A percentile compares a stretch with the other conserved stretches of the same genome.
Evolutionary conservation across 2,113 vertebrate genomes (phyloP).

Genomic region (Gracilinanus agilis): DNA sequence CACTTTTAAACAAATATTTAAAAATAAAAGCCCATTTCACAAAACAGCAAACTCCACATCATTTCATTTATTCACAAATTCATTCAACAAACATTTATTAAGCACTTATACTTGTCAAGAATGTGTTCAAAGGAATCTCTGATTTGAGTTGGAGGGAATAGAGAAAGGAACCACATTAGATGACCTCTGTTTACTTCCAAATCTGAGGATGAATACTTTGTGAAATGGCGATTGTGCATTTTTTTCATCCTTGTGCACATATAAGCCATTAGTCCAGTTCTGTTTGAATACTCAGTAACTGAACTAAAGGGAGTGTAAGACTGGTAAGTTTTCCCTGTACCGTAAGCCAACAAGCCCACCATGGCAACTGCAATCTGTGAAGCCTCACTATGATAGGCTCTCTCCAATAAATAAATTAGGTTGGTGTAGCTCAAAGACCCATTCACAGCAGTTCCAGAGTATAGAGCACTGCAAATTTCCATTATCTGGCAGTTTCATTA

Average conservation of each 20-base stretch:
- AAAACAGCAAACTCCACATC: not conserved
- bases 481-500: not conserved
- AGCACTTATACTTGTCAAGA: not conserved
- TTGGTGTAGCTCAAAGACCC: not conserved
- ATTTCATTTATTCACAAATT: not conserved
- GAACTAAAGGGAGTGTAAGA: not conserved
- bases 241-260: not conserved
- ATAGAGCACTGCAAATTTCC: not conserved
- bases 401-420: conserved; percentile 7
- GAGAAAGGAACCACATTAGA: not conserved
- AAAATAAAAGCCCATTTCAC: not conserved
- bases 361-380: not conserved
- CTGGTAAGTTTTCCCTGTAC: not conserved
- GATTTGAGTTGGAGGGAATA: not conserved
- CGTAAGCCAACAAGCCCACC: not conserved
- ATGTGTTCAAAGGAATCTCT: not conserved
- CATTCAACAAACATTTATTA: not conserved
- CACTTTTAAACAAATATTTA: not conserved
- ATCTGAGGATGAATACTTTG: not conserved
- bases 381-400: not conserved
- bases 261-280: not conserved
- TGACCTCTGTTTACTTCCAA: not conserved
- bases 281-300: not conserved
- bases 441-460: not conserved
- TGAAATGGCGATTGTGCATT: not conserved